Base-by-base conservation (phyloP, 2,888 invertebrate genomes). In the Penaeus monodon region DNA sequence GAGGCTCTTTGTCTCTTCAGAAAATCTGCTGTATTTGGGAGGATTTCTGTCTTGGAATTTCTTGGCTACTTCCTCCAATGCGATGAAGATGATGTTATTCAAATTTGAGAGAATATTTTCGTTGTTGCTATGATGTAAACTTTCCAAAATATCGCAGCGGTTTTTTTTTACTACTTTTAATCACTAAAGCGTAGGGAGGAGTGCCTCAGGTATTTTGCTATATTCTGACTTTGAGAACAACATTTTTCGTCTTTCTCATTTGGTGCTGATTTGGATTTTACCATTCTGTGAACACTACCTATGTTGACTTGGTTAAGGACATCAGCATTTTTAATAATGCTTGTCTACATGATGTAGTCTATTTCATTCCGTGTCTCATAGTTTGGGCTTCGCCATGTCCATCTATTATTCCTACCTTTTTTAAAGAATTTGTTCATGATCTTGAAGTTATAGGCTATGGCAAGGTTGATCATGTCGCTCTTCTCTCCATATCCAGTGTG, bases 371-470 rank as follows among this genome's bases (percentile, higher is more conserved):
- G 70, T 70, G 24, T 70, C 29, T 70, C 24, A 70, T 70, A 22
- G 70, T 70, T 70, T 70, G 70, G 70, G 70, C 73, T n/a, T 73
- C n/a, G 7, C 8, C n/a, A 73, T 73, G 10, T 73, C 73, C 73
- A 73, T 73, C 2, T 12, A 2, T 49, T 49, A 12, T 49, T 49
- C 14, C 12, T 1, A 49, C 14, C 0, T 10, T 49, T 49, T 49
- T 49, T 2, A 49, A 14, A 14, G 2, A 49, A 49, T 49, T 10
- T 49, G 49, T 49, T 49, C 73, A 73, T 73, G 27, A 73, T 73
- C 73, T 73, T 73, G 17, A 24, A 73, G 70, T 73, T 10, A n/a
- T 73, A 20, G 20, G 73, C 29, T 4, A 24, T 20, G n/a, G 73
- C 73, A 73, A 29, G n/a, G 7, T 73, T 24, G 22, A 73, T 12